phyloP scores from a whole-genome alignment of 1,140 invertebrate species.

The Potamilus streckersoni region DNA sequence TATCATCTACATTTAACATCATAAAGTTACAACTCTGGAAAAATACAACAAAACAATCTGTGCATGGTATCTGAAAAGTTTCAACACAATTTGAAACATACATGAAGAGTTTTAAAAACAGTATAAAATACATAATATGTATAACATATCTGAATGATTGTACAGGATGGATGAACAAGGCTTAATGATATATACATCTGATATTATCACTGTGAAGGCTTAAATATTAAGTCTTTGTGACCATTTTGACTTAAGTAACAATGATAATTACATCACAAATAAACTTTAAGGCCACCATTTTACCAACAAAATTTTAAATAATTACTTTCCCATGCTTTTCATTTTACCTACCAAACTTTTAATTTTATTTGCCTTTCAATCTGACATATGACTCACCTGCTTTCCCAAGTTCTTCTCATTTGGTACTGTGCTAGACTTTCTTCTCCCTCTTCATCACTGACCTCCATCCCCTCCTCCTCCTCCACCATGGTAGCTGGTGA shows the following conservation, averaged over 20 bases:
- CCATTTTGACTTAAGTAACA: constrained; percentile 15
- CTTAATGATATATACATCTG: no score
- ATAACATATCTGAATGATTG: no score
- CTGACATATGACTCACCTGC: constrained; percentile 33
- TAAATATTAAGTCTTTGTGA: no score
- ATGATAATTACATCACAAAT: constrained; percentile 13
- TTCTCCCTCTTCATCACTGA: constrained; percentile 26
- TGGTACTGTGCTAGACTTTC: constrained; percentile 36
- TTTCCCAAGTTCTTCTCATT: constrained; percentile 58
- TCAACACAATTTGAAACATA: no score
- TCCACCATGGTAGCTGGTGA: constrained; percentile 24
- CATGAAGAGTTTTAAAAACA: no score
- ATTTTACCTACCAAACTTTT: constrained; percentile 30
- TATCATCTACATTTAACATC: no score
- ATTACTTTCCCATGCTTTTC: constrained; percentile 22
- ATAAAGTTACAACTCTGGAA: no score
- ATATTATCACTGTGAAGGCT: no score
- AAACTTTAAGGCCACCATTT: constrained; percentile 35
- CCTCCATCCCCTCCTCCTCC: constrained; percentile 8
- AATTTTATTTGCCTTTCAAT: no score
- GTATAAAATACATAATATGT: constrained; percentile 3
- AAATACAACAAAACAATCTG: no score
- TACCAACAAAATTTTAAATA: not conserved
- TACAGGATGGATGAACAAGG: no score
- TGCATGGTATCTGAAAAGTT: no score